Evolutionary conservation across 2,113 vertebrate species (phyloP).

Genomic region (Bostrychus sinensis): DNA sequence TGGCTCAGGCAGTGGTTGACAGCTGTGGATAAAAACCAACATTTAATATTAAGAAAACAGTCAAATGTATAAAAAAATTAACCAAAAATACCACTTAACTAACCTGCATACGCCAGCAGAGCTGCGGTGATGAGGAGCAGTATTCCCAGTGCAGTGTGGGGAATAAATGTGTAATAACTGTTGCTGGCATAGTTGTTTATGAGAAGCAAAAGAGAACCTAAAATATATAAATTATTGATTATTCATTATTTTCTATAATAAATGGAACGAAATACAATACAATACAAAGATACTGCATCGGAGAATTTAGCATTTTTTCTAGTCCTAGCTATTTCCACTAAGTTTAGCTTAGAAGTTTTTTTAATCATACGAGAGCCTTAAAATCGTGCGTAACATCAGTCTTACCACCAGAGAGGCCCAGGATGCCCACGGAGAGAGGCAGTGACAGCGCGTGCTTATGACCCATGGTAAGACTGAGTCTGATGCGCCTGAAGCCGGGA

Average conservation of each 20-base stretch:
- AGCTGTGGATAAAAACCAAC: constrained; percentile 62
- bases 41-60: background rate
- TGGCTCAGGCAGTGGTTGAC: constrained; percentile 72
- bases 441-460: constrained; percentile 53
- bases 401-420: constrained; percentile 83
- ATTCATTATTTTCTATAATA: background rate
- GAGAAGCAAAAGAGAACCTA: constrained; percentile 84
- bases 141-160: constrained; percentile 80
- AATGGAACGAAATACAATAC: too few species aligned
- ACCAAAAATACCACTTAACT: constrained; percentile 4
- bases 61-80: background rate
- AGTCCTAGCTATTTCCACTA: too few species aligned
- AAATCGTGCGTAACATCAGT: background rate
- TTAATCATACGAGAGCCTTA: background rate
- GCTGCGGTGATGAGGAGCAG: constrained; percentile 80
- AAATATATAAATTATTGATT: background rate
- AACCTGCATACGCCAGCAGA: constrained; percentile 84
- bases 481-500: accelerated
- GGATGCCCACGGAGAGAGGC: constrained; percentile 78
- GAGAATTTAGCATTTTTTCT: too few species aligned
- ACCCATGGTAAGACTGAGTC: constrained; percentile 40
- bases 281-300: too few species aligned
- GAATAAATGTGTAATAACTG: constrained; percentile 68
- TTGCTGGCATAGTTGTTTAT: constrained; percentile 79
- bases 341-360: too few species aligned